Evolutionary conservation across 2,797 vertebrate species (phyloP).

Genomic region (Enteromius treurensis): DNA sequence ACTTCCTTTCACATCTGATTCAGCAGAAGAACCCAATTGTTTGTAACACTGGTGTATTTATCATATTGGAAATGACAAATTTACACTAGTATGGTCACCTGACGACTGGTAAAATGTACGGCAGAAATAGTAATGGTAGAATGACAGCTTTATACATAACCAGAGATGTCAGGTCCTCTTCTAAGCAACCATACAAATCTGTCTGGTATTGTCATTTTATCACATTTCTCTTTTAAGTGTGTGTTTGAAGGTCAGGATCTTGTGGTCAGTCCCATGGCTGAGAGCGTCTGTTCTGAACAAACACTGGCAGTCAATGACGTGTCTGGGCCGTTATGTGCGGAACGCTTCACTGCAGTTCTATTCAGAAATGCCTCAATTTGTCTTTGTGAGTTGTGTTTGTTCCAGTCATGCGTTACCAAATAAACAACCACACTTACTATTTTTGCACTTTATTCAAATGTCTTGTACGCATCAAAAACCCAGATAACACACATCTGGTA

Average conservation of each 20-base stretch:
- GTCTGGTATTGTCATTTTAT: constrained; percentile 26
- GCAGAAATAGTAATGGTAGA: not conserved
- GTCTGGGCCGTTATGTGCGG: not conserved
- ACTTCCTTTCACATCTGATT: too few species aligned
- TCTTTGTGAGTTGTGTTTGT: constrained; percentile 15
- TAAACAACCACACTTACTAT: not conserved
- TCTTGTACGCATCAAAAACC: not conserved
- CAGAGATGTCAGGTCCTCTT: constrained; percentile 4
- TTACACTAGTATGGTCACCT: too few species aligned
- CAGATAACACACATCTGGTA: not conserved
- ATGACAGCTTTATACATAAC: not conserved
- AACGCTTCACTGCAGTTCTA: constrained; percentile 9
- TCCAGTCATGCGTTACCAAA: not conserved
- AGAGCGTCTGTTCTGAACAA: constrained; percentile 17
- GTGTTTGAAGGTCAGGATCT: constrained; percentile 1
- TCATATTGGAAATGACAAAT: too few species aligned
- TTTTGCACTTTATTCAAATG: not conserved
- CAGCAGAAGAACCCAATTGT: not conserved
- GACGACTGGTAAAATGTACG: not conserved
- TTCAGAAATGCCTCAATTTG: not conserved
- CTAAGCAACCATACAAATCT: constrained; percentile 14
- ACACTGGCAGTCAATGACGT: not conserved
- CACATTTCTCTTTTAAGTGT: constrained; percentile 6
- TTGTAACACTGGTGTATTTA: not conserved
- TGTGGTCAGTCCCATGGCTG: not conserved